Percentiles rank a stretch among this genome's conserved stretches.
Evolutionary conservation across 1,140 invertebrate genomes (phyloP).

Genomic region (Venturia canescens): DNA sequence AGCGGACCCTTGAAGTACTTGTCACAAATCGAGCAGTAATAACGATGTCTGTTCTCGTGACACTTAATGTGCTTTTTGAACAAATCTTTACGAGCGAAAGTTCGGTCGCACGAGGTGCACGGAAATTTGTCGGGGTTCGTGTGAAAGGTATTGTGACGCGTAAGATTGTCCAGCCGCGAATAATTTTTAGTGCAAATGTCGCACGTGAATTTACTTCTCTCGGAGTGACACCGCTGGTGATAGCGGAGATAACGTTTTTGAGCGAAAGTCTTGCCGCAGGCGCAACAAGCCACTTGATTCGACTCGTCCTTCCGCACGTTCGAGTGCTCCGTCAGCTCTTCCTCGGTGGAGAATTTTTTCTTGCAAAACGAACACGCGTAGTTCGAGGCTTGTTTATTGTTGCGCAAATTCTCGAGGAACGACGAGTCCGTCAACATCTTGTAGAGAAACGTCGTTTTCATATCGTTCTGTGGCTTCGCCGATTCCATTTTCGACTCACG

Average conservation of each 20-base stretch:
- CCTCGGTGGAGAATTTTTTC: slow-evolving; percentile 58
- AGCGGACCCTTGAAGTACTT: slow-evolving; percentile 68
- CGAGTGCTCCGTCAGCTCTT: slow-evolving; percentile 62
- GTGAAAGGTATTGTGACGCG: slow-evolving; percentile 70
- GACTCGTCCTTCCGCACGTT: slow-evolving; percentile 60
- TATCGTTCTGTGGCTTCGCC: slow-evolving; percentile 38
- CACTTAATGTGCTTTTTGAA: slow-evolving; percentile 70
- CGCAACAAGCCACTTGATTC: slow-evolving; percentile 66
- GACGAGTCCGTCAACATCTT: slow-evolving; percentile 70
- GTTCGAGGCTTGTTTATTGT: slow-evolving; percentile 48
- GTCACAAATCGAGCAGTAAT: slow-evolving; percentile 64
- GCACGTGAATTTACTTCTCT: slow-evolving; percentile 68
- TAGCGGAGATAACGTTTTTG: slow-evolving; percentile 69
- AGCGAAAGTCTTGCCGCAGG: slow-evolving; percentile 67
- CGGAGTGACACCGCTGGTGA: slow-evolving; percentile 67
- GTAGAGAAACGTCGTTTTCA: slow-evolving; percentile 68
- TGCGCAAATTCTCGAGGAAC: slow-evolving; percentile 62
- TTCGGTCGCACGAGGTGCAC: slow-evolving; percentile 67
- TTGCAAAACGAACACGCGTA: slow-evolving; percentile 67
- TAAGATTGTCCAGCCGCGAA: slow-evolving; percentile 70
- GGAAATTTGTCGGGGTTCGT: slow-evolving; percentile 71
- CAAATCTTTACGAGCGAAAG: slow-evolving; percentile 69
- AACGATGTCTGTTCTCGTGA: slow-evolving; percentile 67
- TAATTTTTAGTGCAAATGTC: slow-evolving; percentile 70
- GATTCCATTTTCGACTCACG: not conserved